A percentile compares a stretch with the other conserved stretches of the same genome.
These are phyloP conservation scores for Leptinotarsa peninsularis DNA, from an alignment of 2,888 invertebrate species.

Conservation along the genomic window DNA sequence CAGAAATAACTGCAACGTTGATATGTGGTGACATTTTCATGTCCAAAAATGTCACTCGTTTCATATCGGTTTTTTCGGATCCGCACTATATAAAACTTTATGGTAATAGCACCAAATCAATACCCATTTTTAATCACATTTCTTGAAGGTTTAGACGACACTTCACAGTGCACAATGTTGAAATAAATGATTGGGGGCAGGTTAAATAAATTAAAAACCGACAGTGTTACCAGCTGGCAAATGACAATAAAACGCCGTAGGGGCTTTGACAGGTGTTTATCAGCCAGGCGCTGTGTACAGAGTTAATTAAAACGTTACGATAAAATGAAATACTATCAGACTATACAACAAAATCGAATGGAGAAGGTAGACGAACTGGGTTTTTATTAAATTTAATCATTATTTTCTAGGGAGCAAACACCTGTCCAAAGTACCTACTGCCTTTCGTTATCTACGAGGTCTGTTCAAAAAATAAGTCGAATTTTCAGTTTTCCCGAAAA, in stretches of 20 bases:
- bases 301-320: constrained; percentile 10
- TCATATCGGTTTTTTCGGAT: too few species aligned
- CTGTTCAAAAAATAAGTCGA: too few species aligned
- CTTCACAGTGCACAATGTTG: background rate
- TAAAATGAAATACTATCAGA: background rate
- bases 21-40: too few species aligned
- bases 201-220: constrained; percentile 10
- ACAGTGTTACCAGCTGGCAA: constrained; percentile 12
- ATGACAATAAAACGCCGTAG: constrained; percentile 4
- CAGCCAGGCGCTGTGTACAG: constrained; percentile 8
- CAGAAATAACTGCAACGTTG: too few species aligned
- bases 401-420: background rate
- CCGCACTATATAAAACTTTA: background rate
- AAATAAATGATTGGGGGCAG: constrained; percentile 2
- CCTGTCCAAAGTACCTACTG: background rate
- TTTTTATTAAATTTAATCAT: background rate
- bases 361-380: background rate
- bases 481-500: too few species aligned
- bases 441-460: too few species aligned
- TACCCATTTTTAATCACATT: background rate
- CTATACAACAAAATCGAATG: background rate
- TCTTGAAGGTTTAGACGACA: background rate
- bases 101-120: background rate
- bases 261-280: constrained; percentile 16
- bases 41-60: too few species aligned